A percentile compares a stretch with the other conserved stretches of the same genome.
These are phyloP conservation scores for Salarias fasciatus DNA, from an alignment of 2,797 vertebrate genomes.

Conservation along the genomic window DNA sequence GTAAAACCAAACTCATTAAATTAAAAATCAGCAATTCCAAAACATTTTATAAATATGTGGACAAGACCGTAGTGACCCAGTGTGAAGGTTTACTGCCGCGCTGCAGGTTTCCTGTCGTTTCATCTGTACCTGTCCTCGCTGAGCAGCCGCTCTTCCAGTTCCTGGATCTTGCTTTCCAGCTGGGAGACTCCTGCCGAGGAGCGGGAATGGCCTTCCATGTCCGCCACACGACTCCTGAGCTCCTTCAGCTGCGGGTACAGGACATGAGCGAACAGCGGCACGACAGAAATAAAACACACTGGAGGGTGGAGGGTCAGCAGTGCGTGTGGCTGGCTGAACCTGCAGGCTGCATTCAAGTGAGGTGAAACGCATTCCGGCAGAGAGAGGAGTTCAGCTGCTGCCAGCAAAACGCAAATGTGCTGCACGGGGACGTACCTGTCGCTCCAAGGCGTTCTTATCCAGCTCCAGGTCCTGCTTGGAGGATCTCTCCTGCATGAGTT, in stretches of 20 bases:
- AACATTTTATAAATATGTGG: too few species aligned
- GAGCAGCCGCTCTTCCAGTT: conserved; percentile 89
- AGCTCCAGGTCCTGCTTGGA: conserved; percentile 94
- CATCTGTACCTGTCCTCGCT: conserved; percentile 86
- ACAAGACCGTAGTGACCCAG: too few species aligned
- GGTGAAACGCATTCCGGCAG: not conserved
- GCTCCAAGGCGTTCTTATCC: conserved; percentile 93
- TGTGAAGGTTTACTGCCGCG: not conserved
- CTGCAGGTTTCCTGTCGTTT: not conserved
- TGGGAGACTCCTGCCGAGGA: conserved; percentile 85
- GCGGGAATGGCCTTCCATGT: conserved; percentile 89
- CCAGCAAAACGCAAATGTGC: not conserved
- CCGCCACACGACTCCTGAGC: conserved; percentile 87
- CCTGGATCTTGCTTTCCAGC: conserved; percentile 88
- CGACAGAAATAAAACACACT: not conserved
- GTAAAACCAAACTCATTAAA: too few species aligned
- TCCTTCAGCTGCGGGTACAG: conserved; percentile 88
- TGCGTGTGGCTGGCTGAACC: too few species aligned
- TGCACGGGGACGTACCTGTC: conserved; percentile 55
- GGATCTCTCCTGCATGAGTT: conserved; percentile 93
- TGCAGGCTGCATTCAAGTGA: not conserved
- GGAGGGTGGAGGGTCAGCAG: not conserved
- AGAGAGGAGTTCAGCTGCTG: not conserved
- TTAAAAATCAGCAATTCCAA: too few species aligned
- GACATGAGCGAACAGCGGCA: not conserved